Conservation (phyloP, 2,113 vertebrate genomes). For the Bos javanicus region DNA sequence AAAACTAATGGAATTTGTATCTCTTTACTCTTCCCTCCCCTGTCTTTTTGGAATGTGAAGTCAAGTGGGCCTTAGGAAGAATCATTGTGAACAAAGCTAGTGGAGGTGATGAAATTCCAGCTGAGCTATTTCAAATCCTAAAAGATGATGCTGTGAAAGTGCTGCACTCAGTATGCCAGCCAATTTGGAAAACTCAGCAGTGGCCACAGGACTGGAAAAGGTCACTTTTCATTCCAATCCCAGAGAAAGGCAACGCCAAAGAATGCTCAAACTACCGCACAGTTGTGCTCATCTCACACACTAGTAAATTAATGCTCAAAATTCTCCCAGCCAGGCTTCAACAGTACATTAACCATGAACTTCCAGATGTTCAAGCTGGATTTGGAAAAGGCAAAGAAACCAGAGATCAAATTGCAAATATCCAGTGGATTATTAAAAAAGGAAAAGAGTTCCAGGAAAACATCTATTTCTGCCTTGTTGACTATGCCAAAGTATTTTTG, state of each 20-base stretch:
- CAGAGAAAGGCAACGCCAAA: not conserved
- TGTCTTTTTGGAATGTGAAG: not conserved
- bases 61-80: not conserved
- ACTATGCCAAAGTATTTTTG: not conserved
- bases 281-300: fast-evolving
- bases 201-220: not conserved
- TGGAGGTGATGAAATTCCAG: not conserved
- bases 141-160: not conserved
- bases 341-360: not conserved
- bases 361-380: not conserved
- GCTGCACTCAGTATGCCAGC: not conserved
- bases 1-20: not conserved
- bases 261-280: fast-evolving
- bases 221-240: not conserved
- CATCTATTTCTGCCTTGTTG: not conserved
- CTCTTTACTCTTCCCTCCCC: not conserved
- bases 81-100: not conserved
- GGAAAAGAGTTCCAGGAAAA: not conserved
- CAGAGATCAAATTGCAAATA: not conserved
- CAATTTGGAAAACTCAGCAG: not conserved
- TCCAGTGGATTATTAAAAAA: not conserved
- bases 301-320: not conserved
- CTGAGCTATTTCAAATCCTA: not conserved
- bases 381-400: not conserved
- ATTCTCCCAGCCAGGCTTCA: not conserved